Evolutionary conservation across 2,888 invertebrate genomes (phyloP).

Genomic region (Sylvicola fuscatus): DNA sequence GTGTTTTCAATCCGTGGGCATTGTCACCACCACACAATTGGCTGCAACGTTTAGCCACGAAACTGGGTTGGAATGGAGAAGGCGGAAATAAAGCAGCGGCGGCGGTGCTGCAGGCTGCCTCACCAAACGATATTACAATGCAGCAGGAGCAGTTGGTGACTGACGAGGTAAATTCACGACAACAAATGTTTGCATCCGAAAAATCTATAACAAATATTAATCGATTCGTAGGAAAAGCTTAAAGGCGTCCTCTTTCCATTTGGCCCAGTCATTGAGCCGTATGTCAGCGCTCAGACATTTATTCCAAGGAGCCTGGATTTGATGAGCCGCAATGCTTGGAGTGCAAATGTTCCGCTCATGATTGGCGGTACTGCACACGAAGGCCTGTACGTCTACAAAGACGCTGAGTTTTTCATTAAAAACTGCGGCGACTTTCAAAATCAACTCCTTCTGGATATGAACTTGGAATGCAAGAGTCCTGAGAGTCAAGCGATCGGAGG

Average conservation of each 20-base stretch:
- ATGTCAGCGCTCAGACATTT: slow-evolving; percentile 16
- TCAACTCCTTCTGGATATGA: background rate
- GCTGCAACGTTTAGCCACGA: slow-evolving; percentile 17
- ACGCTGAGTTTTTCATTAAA: background rate
- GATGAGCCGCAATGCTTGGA: slow-evolving; percentile 21
- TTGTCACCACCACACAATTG: slow-evolving; percentile 13
- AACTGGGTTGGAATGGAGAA: slow-evolving; percentile 10
- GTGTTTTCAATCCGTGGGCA: slow-evolving; percentile 18
- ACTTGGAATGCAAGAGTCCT: slow-evolving; percentile 9
- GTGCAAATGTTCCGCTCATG: slow-evolving; percentile 17
- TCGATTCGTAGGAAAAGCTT: slow-evolving; percentile 12
- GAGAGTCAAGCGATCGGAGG: slow-evolving; percentile 17
- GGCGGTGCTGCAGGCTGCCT: slow-evolving; percentile 18
- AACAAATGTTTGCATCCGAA: too few relatives aligned
- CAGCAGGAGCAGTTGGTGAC: slow-evolving; percentile 18
- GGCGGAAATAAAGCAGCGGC: slow-evolving; percentile 19
- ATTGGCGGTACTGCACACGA: slow-evolving; percentile 23
- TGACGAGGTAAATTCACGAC: background rate
- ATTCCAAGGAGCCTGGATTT: slow-evolving; percentile 17
- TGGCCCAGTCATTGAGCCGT: slow-evolving; percentile 20
- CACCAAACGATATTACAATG: slow-evolving; percentile 18
- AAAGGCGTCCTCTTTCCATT: slow-evolving; percentile 17
- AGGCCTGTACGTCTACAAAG: slow-evolving; percentile 17
- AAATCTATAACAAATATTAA: background rate
- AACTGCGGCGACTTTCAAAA: background rate